phyloP scores from a whole-genome alignment of 2,888 invertebrate species.

The Artemia sinica region DNA sequence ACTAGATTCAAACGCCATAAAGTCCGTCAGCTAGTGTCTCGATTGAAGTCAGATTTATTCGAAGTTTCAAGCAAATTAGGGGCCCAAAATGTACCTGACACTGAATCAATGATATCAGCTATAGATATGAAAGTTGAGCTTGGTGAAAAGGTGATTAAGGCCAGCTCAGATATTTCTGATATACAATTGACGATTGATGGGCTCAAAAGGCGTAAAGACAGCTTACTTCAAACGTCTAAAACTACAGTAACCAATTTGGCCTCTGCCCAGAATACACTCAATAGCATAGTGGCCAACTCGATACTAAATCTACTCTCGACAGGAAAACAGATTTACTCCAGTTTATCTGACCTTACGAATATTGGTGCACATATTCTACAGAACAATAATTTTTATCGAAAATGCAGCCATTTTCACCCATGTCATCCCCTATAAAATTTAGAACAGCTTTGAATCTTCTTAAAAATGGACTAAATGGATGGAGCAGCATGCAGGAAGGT shows the following conservation, averaged over 20 bases:
- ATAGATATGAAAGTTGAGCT: background rate
- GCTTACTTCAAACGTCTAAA: background rate
- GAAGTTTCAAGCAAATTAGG: too few relatives aligned
- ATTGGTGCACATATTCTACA: background rate
- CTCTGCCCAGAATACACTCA: background rate
- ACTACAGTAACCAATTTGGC: background rate
- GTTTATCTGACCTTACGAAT: background rate
- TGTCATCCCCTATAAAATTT: background rate
- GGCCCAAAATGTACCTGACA: too few relatives aligned
- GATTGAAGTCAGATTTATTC: too few relatives aligned
- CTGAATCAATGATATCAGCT: too few relatives aligned
- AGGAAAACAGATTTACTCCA: background rate
- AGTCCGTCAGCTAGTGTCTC: too few relatives aligned
- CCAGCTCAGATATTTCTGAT: background rate
- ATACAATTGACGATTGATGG: conserved; percentile 5
- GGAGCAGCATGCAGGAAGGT: background rate
- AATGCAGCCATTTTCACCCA: background rate
- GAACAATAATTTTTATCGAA: background rate
- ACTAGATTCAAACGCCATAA: too few relatives aligned
- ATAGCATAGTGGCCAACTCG: background rate
- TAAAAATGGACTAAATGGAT: background rate
- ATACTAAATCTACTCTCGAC: background rate
- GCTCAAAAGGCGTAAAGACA: background rate
- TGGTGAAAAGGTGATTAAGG: background rate
- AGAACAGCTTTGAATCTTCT: background rate